Percentiles rank a stretch among this genome's conserved stretches.
Evolutionary conservation across 2,888 invertebrate species (phyloP).

Genomic region (Patella caerulea): DNA sequence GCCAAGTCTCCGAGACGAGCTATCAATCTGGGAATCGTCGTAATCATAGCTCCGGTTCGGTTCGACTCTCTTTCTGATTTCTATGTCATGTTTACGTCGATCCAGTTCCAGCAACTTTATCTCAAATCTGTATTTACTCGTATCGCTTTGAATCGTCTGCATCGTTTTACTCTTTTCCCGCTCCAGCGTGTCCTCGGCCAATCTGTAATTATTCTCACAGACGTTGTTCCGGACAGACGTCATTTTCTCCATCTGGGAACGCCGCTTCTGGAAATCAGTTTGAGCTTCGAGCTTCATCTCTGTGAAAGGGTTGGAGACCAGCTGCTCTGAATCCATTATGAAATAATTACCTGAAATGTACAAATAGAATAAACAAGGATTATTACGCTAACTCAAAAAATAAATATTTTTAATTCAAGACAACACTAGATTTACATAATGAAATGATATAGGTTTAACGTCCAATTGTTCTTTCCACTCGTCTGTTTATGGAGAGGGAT

Average conservation of each 20-base stretch:
- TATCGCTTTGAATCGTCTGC: conserved; percentile 51
- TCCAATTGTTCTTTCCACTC: too few species aligned
- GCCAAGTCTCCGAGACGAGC: conserved; percentile 55
- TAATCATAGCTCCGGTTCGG: conserved; percentile 59
- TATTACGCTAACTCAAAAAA: not conserved
- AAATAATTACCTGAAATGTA: conserved; percentile 62
- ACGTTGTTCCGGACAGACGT: conserved; percentile 65
- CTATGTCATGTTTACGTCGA: conserved; percentile 55
- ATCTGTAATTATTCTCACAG: conserved; percentile 56
- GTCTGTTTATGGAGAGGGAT: too few species aligned
- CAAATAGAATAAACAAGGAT: conserved; percentile 7
- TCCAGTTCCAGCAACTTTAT: conserved; percentile 63
- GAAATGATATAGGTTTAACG: too few species aligned
- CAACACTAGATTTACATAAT: too few species aligned
- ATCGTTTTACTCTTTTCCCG: conserved; percentile 47
- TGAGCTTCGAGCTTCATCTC: conserved; percentile 55
- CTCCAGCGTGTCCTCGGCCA: conserved; percentile 47
- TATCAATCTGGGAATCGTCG: conserved; percentile 55
- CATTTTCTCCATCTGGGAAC: conserved; percentile 56
- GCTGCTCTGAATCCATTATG: conserved; percentile 65
- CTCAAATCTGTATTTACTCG: conserved; percentile 58
- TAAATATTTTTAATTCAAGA: too few species aligned
- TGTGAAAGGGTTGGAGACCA: conserved; percentile 58
- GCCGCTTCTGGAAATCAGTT: conserved; percentile 46
- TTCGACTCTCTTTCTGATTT: conserved; percentile 52